These are phyloP conservation scores for Drosophila parabipectinata DNA, from an alignment of 1,140 invertebrate species.

Conservation along the genomic window DNA sequence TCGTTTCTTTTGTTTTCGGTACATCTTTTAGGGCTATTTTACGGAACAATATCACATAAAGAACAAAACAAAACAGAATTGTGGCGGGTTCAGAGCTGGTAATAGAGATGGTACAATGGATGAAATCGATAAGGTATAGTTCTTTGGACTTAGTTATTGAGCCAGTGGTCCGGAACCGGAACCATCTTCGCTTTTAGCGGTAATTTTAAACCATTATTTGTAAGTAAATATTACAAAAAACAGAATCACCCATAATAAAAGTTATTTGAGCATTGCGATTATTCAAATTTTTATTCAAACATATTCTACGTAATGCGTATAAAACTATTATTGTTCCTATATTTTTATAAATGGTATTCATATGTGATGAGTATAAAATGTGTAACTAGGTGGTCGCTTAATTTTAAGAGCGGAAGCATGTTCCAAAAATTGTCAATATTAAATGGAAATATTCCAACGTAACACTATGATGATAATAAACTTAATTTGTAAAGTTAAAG, in stretches of 20 bases:
- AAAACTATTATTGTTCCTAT: slow-evolving; percentile 58
- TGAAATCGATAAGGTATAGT: neutral
- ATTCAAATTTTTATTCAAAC: slow-evolving; percentile 54
- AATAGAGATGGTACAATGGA: neutral
- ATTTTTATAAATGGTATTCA: slow-evolving; percentile 29
- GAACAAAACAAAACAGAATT: slow-evolving; percentile 24
- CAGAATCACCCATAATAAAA: neutral
- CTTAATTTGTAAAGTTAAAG: slow-evolving; percentile 71
- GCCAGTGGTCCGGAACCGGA: neutral
- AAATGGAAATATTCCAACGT: slow-evolving; percentile 58
- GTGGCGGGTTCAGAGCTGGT: slow-evolving; percentile 1
- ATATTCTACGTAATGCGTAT: slow-evolving; percentile 37
- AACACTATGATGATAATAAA: slow-evolving; percentile 50
- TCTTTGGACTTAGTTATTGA: neutral
- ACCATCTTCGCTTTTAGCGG: too few species aligned
- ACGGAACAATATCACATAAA: neutral
- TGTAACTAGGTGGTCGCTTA: slow-evolving; percentile 48
- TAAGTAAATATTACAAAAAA: too few species aligned
- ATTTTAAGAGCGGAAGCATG: slow-evolving; percentile 39
- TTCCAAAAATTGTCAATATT: slow-evolving; percentile 47
- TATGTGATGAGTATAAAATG: slow-evolving; percentile 45
- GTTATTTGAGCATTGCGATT: slow-evolving; percentile 6
- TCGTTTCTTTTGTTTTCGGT: slow-evolving; percentile 51
- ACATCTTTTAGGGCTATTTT: slow-evolving; percentile 32
- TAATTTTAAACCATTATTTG: too few species aligned